Evolutionary conservation across 2,797 vertebrate genomes (phyloP).

Genomic region (Apogon talboti): DNA sequence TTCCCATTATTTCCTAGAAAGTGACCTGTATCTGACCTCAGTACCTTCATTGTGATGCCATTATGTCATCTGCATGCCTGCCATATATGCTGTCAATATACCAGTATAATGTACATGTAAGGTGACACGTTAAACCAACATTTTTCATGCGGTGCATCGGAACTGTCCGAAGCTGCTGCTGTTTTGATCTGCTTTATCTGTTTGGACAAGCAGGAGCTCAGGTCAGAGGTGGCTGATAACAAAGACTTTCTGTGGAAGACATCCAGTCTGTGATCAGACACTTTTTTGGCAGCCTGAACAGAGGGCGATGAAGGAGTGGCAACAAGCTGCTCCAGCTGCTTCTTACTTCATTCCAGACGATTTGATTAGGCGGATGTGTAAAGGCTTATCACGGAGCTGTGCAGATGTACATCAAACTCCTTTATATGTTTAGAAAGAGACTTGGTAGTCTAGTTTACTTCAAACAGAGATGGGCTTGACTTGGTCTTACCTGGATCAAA

Average conservation of each 20-base stretch:
- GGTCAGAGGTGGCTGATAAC: slow-evolving; percentile 49
- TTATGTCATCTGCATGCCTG: background rate
- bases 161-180: background rate
- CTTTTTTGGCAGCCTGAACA: slow-evolving; percentile 30
- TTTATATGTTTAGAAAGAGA: slow-evolving; percentile 1
- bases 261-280: slow-evolving; percentile 46
- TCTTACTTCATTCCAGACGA: background rate
- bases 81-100: background rate
- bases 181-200: slow-evolving; percentile 49
- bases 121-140: background rate
- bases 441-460: background rate
- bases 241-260: slow-evolving; percentile 39
- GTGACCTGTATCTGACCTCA: slow-evolving; percentile 12
- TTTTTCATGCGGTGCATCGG: background rate
- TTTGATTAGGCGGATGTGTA: slow-evolving; percentile 8
- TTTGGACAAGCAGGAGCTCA: slow-evolving; percentile 25
- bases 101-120: background rate
- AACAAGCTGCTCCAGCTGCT: slow-evolving; percentile 24
- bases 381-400: background rate
- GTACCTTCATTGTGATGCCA: background rate
- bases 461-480: background rate
- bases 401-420: slow-evolving; percentile 7
- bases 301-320: slow-evolving; percentile 13
- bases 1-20: slow-evolving; percentile 1
- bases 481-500: too few relatives aligned